Evolutionary conservation across 53 echinoderm and acorn worm species (phyloP).

Genomic region (Glandiceps talaboti): DNA sequence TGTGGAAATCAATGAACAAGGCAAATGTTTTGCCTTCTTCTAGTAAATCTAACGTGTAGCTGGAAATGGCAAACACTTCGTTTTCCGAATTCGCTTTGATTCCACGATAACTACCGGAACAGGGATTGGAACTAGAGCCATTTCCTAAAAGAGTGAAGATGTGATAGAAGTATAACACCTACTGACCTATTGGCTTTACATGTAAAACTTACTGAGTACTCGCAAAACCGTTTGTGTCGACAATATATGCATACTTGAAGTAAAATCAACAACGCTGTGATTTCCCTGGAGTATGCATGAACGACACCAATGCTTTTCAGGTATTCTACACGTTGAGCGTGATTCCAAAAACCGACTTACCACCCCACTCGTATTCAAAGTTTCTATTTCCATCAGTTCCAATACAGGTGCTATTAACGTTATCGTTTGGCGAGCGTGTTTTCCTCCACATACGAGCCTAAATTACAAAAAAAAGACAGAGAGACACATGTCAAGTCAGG

Average conservation of each 20-base stretch:
- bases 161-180: too few relatives aligned
- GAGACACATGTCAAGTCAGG: too few relatives aligned
- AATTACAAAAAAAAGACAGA: too few relatives aligned
- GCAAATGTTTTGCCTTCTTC: slow-evolving; percentile 6
- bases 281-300: too few relatives aligned
- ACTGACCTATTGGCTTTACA: too few relatives aligned
- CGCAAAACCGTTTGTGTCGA: too few relatives aligned
- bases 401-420: slow-evolving; percentile 3
- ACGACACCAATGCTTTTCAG: too few relatives aligned
- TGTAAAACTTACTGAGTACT: too few relatives aligned
- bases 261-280: too few relatives aligned
- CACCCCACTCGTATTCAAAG: slow-evolving; percentile 58
- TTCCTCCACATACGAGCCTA: slow-evolving; percentile 67
- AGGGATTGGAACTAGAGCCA: slow-evolving; percentile 42
- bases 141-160: slow-evolving; percentile 9
- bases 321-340: too few relatives aligned
- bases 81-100: slow-evolving; percentile 32
- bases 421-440: slow-evolving; percentile 31
- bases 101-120: slow-evolving; percentile 45
- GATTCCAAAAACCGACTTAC: too few relatives aligned
- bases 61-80: slow-evolving; percentile 36
- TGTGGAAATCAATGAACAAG: slow-evolving; percentile 73
- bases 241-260: too few relatives aligned
- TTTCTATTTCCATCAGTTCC: slow-evolving; percentile 74
- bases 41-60: slow-evolving; percentile 19